Evolutionary conservation across 2,113 vertebrate species (phyloP).

Genomic region (Dasyprocta punctata): DNA sequence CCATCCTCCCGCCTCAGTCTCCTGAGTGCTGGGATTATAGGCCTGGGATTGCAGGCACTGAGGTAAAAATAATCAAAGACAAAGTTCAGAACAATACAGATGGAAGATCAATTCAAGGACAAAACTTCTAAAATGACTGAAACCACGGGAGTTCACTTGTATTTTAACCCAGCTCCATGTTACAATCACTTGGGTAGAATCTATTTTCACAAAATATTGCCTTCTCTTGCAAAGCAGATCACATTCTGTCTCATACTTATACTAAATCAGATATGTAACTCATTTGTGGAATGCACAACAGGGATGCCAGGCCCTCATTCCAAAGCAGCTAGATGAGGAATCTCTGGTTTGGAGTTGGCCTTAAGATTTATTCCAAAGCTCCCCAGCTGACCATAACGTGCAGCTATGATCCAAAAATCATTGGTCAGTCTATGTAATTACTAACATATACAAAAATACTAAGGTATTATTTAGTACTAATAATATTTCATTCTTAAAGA

Average conservation of each 20-base stretch:
- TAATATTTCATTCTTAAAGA: not conserved
- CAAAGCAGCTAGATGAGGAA: not conserved
- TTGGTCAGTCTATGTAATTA: not conserved
- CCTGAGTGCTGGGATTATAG: not conserved
- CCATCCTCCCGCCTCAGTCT: too few relatives aligned
- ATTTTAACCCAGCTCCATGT: conserved; percentile 9
- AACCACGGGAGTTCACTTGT: not conserved
- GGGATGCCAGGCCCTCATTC: not conserved
- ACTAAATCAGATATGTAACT: not conserved
- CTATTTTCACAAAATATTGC: not conserved
- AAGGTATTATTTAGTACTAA: not conserved
- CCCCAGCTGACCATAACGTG: not conserved
- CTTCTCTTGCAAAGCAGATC: not conserved
- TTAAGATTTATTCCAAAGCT: not conserved
- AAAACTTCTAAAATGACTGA: not conserved
- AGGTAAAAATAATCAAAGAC: conserved; percentile 30
- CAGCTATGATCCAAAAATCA: conserved; percentile 31
- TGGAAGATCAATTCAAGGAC: not conserved
- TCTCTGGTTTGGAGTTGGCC: not conserved
- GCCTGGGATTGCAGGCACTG: not conserved
- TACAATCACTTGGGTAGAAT: not conserved
- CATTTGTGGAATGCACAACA: not conserved
- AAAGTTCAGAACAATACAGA: conserved; percentile 18
- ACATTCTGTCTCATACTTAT: not conserved
- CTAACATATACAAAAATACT: conserved; percentile 19